Conservation (phyloP, 2,888 invertebrate genomes). For the Conus canariensis region DNA sequence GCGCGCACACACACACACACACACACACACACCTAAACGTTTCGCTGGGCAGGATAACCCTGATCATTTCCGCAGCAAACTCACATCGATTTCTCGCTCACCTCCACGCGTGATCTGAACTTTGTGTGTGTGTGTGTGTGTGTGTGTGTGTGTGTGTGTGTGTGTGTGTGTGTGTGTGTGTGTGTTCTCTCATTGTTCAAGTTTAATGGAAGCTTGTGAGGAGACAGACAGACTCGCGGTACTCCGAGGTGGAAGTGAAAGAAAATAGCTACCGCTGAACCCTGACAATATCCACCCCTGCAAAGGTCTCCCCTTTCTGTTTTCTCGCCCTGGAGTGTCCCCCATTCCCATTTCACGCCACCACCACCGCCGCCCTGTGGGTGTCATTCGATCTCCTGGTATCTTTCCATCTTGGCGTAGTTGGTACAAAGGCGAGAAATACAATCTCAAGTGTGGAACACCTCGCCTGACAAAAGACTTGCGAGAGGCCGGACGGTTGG, state of each 20-base stretch:
- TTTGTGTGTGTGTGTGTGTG: too few species aligned
- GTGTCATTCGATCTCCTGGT: background rate
- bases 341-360: background rate
- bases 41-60: too few species aligned
- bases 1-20: too few species aligned
- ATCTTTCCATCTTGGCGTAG: background rate
- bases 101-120: too few species aligned
- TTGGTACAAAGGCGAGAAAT: background rate
- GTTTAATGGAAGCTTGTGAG: background rate
- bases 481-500: background rate
- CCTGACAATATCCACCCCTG: background rate
- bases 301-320: background rate
- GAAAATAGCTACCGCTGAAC: background rate
- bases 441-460: background rate
- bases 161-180: constrained; percentile 14
- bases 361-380: background rate
- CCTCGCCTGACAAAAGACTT: background rate
- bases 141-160: background rate
- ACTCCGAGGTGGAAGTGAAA: background rate
- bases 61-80: too few species aligned
- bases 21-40: too few species aligned
- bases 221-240: constrained; percentile 2
- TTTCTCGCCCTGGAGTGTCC: too few species aligned
- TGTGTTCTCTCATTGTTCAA: background rate
- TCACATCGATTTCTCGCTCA: too few species aligned